Base-by-base conservation (phyloP, 2,888 invertebrate genomes). In the Sarcophaga caerulescens region DNA sequence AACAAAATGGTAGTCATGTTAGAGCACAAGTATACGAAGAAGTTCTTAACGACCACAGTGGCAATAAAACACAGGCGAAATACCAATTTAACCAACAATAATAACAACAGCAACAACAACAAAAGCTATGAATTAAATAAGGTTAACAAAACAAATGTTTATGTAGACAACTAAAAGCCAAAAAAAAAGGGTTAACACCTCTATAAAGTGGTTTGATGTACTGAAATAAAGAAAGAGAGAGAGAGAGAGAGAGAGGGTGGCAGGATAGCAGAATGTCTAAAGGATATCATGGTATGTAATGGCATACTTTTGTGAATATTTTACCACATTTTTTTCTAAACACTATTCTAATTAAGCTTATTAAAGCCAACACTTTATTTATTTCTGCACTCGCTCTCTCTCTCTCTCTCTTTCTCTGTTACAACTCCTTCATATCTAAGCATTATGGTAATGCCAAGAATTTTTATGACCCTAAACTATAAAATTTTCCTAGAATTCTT, bases 161-260 rank as follows among this genome's bases (percentile, higher is more conserved):
- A 35, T 1, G 35, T 35, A 35, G 35, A 35, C 35, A 35, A 6
- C 35, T 11, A 57, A 19, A 73, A 8, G 59, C 69, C 69, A 69
- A 80, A 21, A 10, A 47, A 83, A 65, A 77, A 62, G 44, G 71
- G 44, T 82, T 83, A 80, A 66, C 74, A 83, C 83, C 77, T 86
- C 80, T 35, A 63, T 79, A 73, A 84, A 79, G 71, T 71, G 82
- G 77, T 73, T 65, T 82, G 71, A 77, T 66, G 71, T 52, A 68
- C 52, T 17, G 14, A 23, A 68, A 47, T 14, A 47, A 11, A 25
- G 4, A 4, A 3, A 25, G 4, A 25, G 35, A 1, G 25, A 25
- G 25, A 25, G 25, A 25, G 25, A 23, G 23, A 23, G 23, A 25
- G 25, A 5, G 25, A 25, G 25, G 25, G 0, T 4, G 25, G 25